Evolutionary conservation across 2,113 vertebrate species (phyloP).

Genomic region (Corapipo altera): DNA sequence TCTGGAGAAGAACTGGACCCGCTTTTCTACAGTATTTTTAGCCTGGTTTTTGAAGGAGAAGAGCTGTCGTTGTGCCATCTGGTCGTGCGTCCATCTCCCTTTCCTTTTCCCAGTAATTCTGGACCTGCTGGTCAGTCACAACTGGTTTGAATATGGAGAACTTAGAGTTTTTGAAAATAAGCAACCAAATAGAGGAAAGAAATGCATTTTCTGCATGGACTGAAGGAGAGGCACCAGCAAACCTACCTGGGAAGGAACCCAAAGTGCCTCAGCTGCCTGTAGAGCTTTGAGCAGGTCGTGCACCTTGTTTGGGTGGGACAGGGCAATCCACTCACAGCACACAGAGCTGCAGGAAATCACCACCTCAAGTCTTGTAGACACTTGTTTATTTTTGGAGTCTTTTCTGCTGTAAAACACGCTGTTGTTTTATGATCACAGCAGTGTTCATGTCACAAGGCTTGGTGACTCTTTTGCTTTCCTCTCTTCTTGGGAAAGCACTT

Average conservation of each 20-base stretch:
- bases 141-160: neutral
- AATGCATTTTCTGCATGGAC: neutral
- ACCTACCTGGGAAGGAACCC: neutral
- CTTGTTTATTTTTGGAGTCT: neutral
- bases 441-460: neutral
- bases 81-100: neutral
- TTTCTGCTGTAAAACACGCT: neutral
- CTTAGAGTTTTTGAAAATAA: neutral
- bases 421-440: neutral
- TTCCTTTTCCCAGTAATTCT: neutral
- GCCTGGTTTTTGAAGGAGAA: neutral
- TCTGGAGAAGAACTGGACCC: neutral
- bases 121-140: neutral
- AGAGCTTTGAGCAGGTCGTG: neutral
- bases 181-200: neutral
- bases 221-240: neutral
- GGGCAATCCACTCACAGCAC: neutral
- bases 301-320: neutral
- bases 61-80: neutral
- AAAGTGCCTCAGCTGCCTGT: neutral
- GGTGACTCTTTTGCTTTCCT: neutral
- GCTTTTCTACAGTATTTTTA: neutral
- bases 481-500: neutral
- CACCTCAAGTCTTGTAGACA: neutral
- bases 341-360: neutral